phyloP scores from a whole-genome alignment of 1,140 invertebrate species.

The Drosophila micromelanica region DNA sequence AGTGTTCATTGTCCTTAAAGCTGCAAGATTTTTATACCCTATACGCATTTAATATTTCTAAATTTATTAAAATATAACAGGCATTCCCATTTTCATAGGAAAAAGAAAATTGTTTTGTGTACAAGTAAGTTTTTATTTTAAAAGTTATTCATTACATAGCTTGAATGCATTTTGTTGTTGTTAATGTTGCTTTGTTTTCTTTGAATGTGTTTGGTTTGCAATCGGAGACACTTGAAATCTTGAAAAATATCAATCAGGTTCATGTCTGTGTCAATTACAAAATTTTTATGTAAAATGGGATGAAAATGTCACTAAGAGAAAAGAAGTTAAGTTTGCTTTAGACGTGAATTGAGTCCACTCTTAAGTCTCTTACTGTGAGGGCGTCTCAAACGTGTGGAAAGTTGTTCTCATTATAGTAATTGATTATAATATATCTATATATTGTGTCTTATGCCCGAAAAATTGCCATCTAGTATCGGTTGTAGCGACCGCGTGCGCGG shows the following conservation, averaged over 20 bases:
- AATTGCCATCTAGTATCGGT: constrained; percentile 68
- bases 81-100: background rate
- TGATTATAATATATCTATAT: constrained; percentile 32
- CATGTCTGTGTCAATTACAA: constrained; percentile 27
- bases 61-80: too few relatives aligned
- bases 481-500: constrained; percentile 80
- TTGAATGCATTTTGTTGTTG: constrained; percentile 51
- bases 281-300: constrained; percentile 43
- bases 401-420: constrained; percentile 24
- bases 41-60: too few relatives aligned
- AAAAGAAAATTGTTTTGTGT: constrained; percentile 29
- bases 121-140: constrained; percentile 72
- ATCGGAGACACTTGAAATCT: constrained; percentile 33
- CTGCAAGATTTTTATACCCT: too few relatives aligned
- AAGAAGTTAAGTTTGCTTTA: constrained; percentile 1
- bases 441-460: constrained; percentile 60
- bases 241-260: constrained; percentile 4
- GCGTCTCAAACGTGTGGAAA: constrained; percentile 19
- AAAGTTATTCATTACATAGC: constrained; percentile 69
- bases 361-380: constrained; percentile 3
- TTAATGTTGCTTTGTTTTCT: constrained; percentile 33
- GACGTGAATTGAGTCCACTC: background rate
- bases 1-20: too few relatives aligned
- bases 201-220: constrained; percentile 23
- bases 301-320: constrained; percentile 44